Conservation (phyloP, 92 coral and sea anemone genomes). For the Epizoanthus ramosus region DNA sequence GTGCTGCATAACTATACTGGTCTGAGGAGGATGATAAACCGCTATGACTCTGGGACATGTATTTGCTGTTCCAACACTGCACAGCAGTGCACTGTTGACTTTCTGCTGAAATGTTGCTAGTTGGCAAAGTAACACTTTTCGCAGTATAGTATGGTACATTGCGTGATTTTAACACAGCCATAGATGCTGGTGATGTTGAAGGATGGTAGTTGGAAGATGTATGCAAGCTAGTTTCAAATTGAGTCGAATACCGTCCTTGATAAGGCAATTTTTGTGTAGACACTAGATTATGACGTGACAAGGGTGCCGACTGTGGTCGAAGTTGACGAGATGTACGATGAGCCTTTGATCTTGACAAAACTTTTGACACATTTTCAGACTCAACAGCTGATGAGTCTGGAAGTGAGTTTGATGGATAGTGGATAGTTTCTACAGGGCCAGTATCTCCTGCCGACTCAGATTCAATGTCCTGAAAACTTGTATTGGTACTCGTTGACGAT, state of each 20-base stretch:
- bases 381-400: constrained; percentile 55
- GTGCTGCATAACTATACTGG: constrained; percentile 38
- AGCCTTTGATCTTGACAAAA: constrained; percentile 48
- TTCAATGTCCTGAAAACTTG: background rate
- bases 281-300: constrained; percentile 63
- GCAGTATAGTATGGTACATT: constrained; percentile 87
- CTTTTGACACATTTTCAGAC: constrained; percentile 33
- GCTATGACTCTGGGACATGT: constrained; percentile 36
- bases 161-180: constrained; percentile 75
- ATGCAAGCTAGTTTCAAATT: constrained; percentile 6
- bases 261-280: constrained; percentile 21
- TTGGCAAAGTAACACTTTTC: constrained; percentile 74
- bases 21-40: constrained; percentile 30
- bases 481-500: constrained; percentile 45
- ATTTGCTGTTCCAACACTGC: constrained; percentile 52
- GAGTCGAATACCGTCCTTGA: constrained; percentile 55
- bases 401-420: constrained; percentile 60
- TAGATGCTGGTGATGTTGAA: constrained; percentile 78
- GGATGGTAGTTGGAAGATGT: constrained; percentile 49
- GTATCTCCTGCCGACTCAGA: constrained; percentile 3
- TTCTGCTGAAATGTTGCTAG: constrained; percentile 59
- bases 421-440: constrained; percentile 20
- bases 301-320: constrained; percentile 91
- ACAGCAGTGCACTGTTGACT: constrained; percentile 83
- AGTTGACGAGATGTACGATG: constrained; percentile 41